A percentile compares a stretch with the other conserved stretches of the same genome.
Evolutionary conservation across 2,113 vertebrate species (phyloP).

Genomic region (Chloropsis hardwickii): DNA sequence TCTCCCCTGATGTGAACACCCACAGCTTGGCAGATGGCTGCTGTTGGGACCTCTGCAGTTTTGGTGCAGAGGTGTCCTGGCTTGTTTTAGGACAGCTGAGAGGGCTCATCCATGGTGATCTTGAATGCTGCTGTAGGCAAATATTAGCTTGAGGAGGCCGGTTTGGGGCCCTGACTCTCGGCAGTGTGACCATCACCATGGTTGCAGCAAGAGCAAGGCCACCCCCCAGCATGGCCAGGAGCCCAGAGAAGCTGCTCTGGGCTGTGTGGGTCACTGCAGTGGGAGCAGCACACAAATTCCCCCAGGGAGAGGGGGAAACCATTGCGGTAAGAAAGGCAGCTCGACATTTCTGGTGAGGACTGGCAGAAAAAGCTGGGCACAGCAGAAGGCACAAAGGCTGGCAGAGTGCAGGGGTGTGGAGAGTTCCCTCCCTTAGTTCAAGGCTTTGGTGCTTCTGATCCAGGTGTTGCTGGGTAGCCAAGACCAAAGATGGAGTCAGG

Average conservation of each 20-base stretch:
- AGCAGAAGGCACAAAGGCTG: neutral
- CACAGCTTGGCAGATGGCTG: neutral
- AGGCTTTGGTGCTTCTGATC: neutral
- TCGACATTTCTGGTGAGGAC: neutral
- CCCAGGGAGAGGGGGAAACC: neutral
- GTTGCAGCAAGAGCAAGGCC: neutral
- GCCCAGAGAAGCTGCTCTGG: neutral
- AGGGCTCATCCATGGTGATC: neutral
- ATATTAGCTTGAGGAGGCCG: neutral
- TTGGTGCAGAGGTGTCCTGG: neutral
- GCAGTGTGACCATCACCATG: neutral
- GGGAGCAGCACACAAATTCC: neutral
- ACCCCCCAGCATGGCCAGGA: neutral
- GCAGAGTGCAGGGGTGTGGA: neutral
- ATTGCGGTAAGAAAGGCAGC: neutral
- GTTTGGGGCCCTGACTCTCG: accelerated
- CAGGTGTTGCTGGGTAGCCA: neutral
- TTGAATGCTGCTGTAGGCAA: neutral
- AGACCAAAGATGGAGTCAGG: neutral
- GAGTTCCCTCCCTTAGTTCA: neutral
- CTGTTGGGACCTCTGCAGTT: neutral
- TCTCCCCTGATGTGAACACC: neutral
- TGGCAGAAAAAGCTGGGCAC: neutral
- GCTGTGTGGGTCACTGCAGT: neutral
- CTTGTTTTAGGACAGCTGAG: neutral